phyloP scores from a whole-genome alignment of 1,140 invertebrate genomes.

The Tribolium castaneum region DNA sequence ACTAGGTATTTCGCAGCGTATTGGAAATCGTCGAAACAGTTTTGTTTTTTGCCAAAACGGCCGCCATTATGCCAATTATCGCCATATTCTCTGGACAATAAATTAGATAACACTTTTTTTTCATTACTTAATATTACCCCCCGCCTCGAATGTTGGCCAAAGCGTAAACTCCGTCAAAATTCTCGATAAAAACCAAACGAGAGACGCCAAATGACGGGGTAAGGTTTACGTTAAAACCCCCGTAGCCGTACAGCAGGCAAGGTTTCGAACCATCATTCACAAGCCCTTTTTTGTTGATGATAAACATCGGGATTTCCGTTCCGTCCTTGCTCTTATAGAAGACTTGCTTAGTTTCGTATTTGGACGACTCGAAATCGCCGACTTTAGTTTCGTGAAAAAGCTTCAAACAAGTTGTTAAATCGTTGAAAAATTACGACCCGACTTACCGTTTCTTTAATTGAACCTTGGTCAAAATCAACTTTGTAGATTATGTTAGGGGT shows the following conservation, averaged over 20 bases:
- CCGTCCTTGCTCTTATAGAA: slow-evolving; percentile 97
- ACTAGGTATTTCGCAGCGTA: slow-evolving; percentile 92
- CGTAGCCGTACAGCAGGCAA: slow-evolving; percentile 94
- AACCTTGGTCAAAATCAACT: slow-evolving; percentile 79
- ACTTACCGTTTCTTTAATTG: slow-evolving; percentile 73
- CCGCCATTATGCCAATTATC: slow-evolving; percentile 97
- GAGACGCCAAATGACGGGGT: slow-evolving; percentile 87
- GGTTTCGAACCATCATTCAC: slow-evolving; percentile 78
- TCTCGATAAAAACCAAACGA: slow-evolving; percentile 88
- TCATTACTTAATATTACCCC: slow-evolving; percentile 72
- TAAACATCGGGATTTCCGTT: slow-evolving; percentile 97
- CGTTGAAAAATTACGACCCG: not conserved
- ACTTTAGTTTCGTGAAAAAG: slow-evolving; percentile 87
- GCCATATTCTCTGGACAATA: slow-evolving; percentile 85
- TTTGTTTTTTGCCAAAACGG: slow-evolving; percentile 93
- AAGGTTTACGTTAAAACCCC: slow-evolving; percentile 95
- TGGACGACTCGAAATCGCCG: slow-evolving; percentile 82
- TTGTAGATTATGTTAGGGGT: slow-evolving; percentile 91
- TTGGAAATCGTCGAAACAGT: slow-evolving; percentile 97
- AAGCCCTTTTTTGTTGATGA: slow-evolving; percentile 74
- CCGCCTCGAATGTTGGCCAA: slow-evolving; percentile 96
- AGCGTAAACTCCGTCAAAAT: slow-evolving; percentile 89
- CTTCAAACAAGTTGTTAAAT: slow-evolving; percentile 65
- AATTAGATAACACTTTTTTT: not conserved
- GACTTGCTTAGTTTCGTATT: slow-evolving; percentile 89